Percentiles rank a stretch among this genome's conserved stretches.
Conservation (phyloP, 2,797 vertebrate genomes). For the Champsocephalus gunnari region DNA sequence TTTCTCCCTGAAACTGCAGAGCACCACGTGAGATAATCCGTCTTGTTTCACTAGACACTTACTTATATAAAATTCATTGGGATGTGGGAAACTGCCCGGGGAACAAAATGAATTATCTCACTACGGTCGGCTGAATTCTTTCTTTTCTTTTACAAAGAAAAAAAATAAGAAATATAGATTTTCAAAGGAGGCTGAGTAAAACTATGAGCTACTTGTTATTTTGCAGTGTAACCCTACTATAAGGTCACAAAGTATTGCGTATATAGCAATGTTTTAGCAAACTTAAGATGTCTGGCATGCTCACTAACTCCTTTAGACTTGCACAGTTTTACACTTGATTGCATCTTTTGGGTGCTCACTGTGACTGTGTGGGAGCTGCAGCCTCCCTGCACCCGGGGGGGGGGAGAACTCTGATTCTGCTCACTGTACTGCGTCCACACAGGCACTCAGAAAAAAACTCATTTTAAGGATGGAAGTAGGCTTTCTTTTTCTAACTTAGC, state of each 20-base stretch:
- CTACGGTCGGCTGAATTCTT: constrained; percentile 11
- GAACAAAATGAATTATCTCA: constrained; percentile 38
- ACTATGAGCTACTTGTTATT: constrained; percentile 16
- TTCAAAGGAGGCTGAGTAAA: constrained; percentile 16
- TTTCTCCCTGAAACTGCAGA: constrained; percentile 6
- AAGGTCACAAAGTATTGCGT: neutral
- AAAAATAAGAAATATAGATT: neutral
- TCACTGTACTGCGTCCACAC: constrained; percentile 21
- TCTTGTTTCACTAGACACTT: constrained; percentile 27
- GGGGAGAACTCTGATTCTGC: neutral
- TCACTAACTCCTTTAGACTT: constrained; percentile 11
- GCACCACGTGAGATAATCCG: constrained; percentile 10
- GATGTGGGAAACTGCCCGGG: constrained; percentile 26
- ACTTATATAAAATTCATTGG: constrained; percentile 48
- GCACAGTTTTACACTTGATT: constrained; percentile 22
- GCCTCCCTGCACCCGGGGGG: constrained; percentile 16
- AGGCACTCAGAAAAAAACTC: neutral
- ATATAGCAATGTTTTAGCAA: constrained; percentile 16
- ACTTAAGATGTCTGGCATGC: constrained; percentile 20
- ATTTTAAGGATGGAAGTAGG: neutral
- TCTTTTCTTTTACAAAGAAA: neutral
- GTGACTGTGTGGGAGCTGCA: constrained; percentile 24
- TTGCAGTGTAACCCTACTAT: neutral
- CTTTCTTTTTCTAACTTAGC: neutral
- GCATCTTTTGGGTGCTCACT: constrained; percentile 28